Conservation (phyloP, 2,113 vertebrate species). For the Sorex fumeus region DNA sequence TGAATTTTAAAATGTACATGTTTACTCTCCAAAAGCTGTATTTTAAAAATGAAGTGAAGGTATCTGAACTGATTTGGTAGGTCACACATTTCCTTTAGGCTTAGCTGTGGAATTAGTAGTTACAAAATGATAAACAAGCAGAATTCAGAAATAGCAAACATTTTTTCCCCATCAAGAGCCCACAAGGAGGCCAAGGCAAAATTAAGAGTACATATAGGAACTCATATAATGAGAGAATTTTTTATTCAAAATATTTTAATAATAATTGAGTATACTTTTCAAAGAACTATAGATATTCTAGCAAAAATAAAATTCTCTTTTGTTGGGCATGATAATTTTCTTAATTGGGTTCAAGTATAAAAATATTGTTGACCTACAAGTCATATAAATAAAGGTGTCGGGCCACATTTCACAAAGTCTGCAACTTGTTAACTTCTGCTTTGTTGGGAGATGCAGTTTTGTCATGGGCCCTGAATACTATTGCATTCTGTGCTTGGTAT, state of each 20-base stretch:
- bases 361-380: neutral
- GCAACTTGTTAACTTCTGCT: neutral
- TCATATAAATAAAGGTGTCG: neutral
- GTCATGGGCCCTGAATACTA: neutral
- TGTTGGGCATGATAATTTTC: neutral
- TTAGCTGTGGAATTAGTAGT: constrained; percentile 48
- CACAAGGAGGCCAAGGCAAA: neutral
- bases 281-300: neutral
- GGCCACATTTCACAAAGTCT: neutral
- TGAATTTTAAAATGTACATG: constrained; percentile 53
- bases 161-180: neutral
- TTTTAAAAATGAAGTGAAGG: neutral
- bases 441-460: neutral
- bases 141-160: neutral
- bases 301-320: neutral
- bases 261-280: neutral
- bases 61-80: constrained; percentile 23
- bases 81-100: constrained; percentile 51
- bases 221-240: neutral
- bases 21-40: constrained; percentile 55
- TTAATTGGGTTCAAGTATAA: neutral
- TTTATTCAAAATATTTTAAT: neutral
- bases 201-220: neutral
- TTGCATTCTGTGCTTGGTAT: neutral
- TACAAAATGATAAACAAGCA: constrained; percentile 29